These are phyloP conservation scores for Oscheius sp. DNA, from an alignment of 1,140 invertebrate species.

Conservation along the genomic window DNA sequence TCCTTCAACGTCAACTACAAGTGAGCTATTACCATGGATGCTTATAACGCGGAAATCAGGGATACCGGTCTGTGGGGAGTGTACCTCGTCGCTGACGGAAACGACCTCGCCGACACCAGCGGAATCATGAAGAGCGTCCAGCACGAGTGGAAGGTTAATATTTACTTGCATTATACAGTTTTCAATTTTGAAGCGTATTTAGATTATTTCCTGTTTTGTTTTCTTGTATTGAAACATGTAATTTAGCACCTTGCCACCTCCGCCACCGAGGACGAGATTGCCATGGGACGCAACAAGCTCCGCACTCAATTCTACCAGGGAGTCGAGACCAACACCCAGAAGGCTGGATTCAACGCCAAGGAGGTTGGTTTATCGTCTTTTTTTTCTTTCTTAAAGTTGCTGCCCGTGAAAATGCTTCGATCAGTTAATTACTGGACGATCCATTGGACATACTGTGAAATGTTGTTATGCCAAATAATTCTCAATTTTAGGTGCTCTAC, in stretches of 20 bases:
- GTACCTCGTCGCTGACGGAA: constrained; percentile 81
- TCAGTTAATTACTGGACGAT: no score
- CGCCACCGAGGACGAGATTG: constrained; percentile 86
- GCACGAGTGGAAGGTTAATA: constrained; percentile 38
- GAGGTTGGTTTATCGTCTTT: constrained; percentile 38
- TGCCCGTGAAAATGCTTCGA: not conserved
- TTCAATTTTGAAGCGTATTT: not conserved
- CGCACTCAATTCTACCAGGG: constrained; percentile 94
- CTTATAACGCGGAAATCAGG: not conserved
- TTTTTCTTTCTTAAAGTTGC: no score
- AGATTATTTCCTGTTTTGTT: no score
- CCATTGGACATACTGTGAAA: no score
- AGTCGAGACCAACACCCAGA: constrained; percentile 91
- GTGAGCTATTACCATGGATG: constrained; percentile 9
- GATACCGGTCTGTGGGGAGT: constrained; percentile 96
- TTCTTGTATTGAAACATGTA: not conserved
- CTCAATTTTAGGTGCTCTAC: constrained; percentile 36
- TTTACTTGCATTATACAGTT: not conserved
- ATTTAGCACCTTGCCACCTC: constrained; percentile 73
- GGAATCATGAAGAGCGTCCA: constrained; percentile 38
- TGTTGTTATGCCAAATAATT: no score
- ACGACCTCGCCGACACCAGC: constrained; percentile 33
- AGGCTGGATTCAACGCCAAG: constrained; percentile 91
- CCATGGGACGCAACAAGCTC: constrained; percentile 86
- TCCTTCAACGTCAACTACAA: constrained; percentile 99